Conservation (phyloP, 2,797 vertebrate genomes). For the Sebastes taczanowskii region DNA sequence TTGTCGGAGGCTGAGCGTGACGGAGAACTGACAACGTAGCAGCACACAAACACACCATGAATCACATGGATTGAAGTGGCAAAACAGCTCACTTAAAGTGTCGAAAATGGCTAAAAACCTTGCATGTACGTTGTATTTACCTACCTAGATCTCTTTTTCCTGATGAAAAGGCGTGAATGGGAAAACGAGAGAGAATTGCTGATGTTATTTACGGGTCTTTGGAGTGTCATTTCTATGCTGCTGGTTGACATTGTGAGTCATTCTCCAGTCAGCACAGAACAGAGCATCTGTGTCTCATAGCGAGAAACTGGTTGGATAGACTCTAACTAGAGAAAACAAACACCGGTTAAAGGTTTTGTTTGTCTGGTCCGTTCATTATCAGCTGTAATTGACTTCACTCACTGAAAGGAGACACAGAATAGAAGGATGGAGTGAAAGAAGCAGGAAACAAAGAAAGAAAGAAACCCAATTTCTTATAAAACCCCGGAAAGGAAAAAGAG, state of each 20-base stretch:
- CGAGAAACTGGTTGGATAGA: background rate
- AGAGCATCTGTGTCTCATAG: background rate
- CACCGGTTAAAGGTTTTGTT: slow-evolving; percentile 21
- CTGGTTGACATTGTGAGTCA: background rate
- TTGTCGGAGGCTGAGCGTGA: background rate
- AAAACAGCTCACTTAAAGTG: background rate
- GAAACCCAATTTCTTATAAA: slow-evolving; percentile 46
- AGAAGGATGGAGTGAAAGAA: background rate
- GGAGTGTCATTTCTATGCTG: slow-evolving; percentile 6
- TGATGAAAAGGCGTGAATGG: background rate
- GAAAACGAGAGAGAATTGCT: background rate
- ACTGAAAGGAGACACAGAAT: slow-evolving; percentile 17
- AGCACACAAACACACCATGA: background rate
- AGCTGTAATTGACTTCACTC: slow-evolving; percentile 41
- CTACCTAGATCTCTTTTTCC: background rate
- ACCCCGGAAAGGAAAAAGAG: background rate
- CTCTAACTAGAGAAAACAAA: slow-evolving; percentile 16
- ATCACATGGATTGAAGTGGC: background rate
- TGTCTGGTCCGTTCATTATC: slow-evolving; percentile 26
- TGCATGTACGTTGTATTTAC: background rate
- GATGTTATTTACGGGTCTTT: slow-evolving; percentile 19
- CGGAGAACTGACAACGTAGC: background rate
- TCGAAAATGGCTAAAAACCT: background rate
- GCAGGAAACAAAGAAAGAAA: slow-evolving; percentile 12
- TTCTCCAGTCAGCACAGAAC: background rate